Evolutionary conservation across 2,797 vertebrate species (phyloP), one percentile per base, ranked within the genome.

Genomic region (Sebastes hubbsi): DNA sequence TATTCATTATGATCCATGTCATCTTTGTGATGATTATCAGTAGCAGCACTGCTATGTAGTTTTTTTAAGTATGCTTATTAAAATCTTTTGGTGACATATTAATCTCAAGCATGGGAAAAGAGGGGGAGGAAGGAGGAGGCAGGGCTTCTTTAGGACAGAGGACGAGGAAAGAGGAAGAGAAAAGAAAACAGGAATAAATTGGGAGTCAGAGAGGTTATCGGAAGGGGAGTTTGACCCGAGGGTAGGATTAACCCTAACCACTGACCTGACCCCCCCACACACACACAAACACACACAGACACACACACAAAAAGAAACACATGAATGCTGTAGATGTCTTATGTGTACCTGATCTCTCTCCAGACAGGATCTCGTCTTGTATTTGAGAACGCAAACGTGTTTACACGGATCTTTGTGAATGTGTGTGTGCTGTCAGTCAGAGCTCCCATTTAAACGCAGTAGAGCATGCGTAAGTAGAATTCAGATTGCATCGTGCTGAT

Each of bases 191-290:
- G 27, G 61, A 59, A 75, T 71, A 69, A 78, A 64, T 13, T 75
- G 12, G 72, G 73, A 77, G 80, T 75, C 55, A 61, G 27, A 73
- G 25, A 82, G 77, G 75, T 88, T 79, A 85, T 91, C 88, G 56
- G 52, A 67, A 34, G 59, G 56, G 72, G 69, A 80, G 62, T 71
- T 12, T 66, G 64, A 75, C 91, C 84, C 9, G 0, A 63, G 82
- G 81, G 55, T 36, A 25, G 63, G 81, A 84, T 91, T 87, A 78
- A 77, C 79, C 66, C 59, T 24, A 71, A 77, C 56, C 11, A 2
- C 56, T 78, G 61, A 87, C 70, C 71, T 56, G 58, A 12, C 56
- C 67, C 46, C 46, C 24, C 18, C 7, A 12, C 18, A n/a, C 29
- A n/a, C 29, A 30, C 27, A 5, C 22, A 24, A 8, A 42, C n/a